Base-by-base conservation (phyloP, 1,140 invertebrate species). In the Adoxophyes honmai region DNA sequence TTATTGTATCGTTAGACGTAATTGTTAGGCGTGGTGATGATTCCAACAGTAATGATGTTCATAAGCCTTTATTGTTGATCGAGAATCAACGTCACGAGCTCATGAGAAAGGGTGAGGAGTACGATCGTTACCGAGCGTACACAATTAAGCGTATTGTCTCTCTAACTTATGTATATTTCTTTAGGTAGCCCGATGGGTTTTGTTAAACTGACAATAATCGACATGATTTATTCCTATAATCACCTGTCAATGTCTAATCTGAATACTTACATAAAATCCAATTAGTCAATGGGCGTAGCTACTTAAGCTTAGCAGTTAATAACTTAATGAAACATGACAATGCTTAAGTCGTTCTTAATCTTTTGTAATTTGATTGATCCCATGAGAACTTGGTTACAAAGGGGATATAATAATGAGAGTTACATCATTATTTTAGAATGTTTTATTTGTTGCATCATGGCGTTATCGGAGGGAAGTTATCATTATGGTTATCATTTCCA, bases 1-100 rank as follows among this genome's bases (percentile, higher is more conserved):
- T 64, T 64, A 57, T 57, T 51, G 37, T 51, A 39, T 48, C 42
- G 42, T 48, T 48, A 48, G 42, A 11, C 11, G 42, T 48, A 48
- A 48, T 48, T 48, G 42, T 18, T 48, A 48, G 42, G 42, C 42
- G 42, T 48, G 42, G 11, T 48, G 28, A 48, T 48, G 42, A 48
- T 48, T 48, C 18, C 21, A 48, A 28, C 21, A 28, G 21, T 28
- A 28, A 28, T 28, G 21, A 48, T 48, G 11, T 21, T 48, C 42
- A 48, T 48, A 48, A 48, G 42, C 42, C 42, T 48, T 21, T 48
- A 21, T 48, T 48, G 16, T 48, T 48, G 21, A 48, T 48, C 4
- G 42, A 48, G 42, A 5, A 13, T 48, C n/a, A n/a, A n/a, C 16
- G 28, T 48, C 21, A 21, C 15, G 39, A 10, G 39, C 42, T 28